Conservation (phyloP, 2,888 invertebrate genomes). For the Hydrotaea cyrtoneurina region DNA sequence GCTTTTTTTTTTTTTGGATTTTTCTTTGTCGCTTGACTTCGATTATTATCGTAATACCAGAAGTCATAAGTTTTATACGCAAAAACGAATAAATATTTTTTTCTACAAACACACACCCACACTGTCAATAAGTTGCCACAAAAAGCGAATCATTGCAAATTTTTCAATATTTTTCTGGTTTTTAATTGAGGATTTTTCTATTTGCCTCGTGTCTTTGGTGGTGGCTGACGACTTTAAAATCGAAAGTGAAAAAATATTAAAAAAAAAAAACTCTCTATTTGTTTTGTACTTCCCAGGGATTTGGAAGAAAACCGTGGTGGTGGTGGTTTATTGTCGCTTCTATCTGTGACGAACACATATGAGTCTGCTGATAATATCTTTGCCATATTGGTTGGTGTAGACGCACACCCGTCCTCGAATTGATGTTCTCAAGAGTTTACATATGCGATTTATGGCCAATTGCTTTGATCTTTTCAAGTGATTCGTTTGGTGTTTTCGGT, state of each 20-base stretch:
- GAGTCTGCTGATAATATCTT: no score
- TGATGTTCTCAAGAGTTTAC: conserved; percentile 63
- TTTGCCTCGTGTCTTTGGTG: conserved; percentile 23
- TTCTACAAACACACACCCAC: conserved; percentile 18
- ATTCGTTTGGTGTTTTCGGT: background rate
- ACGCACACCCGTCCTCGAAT: conserved; percentile 32
- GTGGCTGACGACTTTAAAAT: conserved; percentile 46
- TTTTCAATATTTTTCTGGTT: conserved; percentile 56
- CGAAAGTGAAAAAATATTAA: conserved; percentile 47
- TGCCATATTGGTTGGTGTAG: no score
- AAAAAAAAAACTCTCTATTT: background rate
- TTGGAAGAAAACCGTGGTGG: background rate
- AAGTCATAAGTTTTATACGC: conserved; percentile 63
- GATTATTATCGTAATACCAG: conserved; percentile 65
- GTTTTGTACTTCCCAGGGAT: background rate
- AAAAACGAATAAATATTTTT: conserved; percentile 57
- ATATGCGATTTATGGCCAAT: conserved; percentile 65
- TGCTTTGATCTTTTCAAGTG: conserved; percentile 66
- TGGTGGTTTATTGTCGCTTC: background rate
- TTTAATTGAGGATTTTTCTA: conserved; percentile 62
- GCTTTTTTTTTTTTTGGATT: background rate
- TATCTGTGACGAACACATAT: background rate
- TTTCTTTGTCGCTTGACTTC: conserved; percentile 6
- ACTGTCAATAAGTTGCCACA: conserved; percentile 40
- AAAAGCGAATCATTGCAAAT: conserved; percentile 31